These are phyloP conservation scores for Fukomys damarensis DNA, from an alignment of 2,113 vertebrate genomes.

Conservation along the genomic window DNA sequence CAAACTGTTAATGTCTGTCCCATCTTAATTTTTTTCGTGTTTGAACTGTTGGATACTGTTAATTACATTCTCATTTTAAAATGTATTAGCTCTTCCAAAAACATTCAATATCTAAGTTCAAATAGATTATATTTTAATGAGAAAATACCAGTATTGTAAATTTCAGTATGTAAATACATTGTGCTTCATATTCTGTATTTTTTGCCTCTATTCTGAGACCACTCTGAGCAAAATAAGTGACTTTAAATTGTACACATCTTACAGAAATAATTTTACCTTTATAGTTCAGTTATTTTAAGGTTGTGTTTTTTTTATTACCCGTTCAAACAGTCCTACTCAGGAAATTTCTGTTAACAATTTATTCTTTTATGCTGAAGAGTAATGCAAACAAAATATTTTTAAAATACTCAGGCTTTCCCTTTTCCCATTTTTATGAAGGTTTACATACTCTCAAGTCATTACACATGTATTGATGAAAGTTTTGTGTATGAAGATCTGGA, in stretches of 20 bases:
- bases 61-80: slow-evolving; percentile 79
- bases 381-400: neutral
- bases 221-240: slow-evolving; percentile 89
- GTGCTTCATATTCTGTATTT: slow-evolving; percentile 83
- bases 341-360: slow-evolving; percentile 26
- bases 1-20: slow-evolving; percentile 80
- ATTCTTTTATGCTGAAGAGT: slow-evolving; percentile 49
- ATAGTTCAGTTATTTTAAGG: neutral
- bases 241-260: slow-evolving; percentile 62
- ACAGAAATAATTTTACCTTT: slow-evolving; percentile 47
- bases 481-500: slow-evolving; percentile 8
- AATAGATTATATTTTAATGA: slow-evolving; percentile 71
- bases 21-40: slow-evolving; percentile 80
- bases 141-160: slow-evolving; percentile 83
- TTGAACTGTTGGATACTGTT: slow-evolving; percentile 80
- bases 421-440: neutral
- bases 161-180: slow-evolving; percentile 85
- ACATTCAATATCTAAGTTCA: slow-evolving; percentile 60
- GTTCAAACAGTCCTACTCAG: neutral
- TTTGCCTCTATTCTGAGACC: slow-evolving; percentile 87
- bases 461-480: neutral
- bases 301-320: neutral
- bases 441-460: slow-evolving; percentile 59
- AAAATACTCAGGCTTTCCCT: slow-evolving; percentile 31
- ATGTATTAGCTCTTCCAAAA: slow-evolving; percentile 78